Evolutionary conservation across 2,888 invertebrate species (phyloP), one percentile per base, ranked within the genome.

Genomic region (Nycteola revayana): DNA sequence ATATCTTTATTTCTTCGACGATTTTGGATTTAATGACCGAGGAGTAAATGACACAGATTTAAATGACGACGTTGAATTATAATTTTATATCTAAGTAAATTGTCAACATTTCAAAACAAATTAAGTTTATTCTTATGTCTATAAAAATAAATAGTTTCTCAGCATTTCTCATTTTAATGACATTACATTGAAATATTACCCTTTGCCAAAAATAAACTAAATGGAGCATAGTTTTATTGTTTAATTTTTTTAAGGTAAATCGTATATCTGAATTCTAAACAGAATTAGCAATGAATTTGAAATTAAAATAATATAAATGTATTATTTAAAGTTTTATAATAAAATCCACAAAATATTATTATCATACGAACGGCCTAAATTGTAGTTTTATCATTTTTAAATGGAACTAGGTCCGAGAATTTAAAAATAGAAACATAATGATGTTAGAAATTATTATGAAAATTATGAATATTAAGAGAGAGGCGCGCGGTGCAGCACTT

Each of bases 401-500:
- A n/a, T n/a, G n/a, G n/a, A n/a, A n/a, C n/a, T n/a, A n/a, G n/a
- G n/a, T n/a, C n/a, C n/a, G n/a, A n/a, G n/a, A n/a, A n/a, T n/a
- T n/a, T n/a, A n/a, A n/a, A n/a, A n/a, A n/a, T n/a, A n/a, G n/a
- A n/a, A n/a, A n/a, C n/a, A n/a, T n/a, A n/a, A n/a, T n/a, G n/a
- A n/a, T n/a, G n/a, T 56, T 59, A 53, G 56, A 61, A 70, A 65
- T 51, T 54, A 67, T 67, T 68, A 56, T 59, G 36, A 70, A 66
- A 66, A 67, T 69, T 71, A 70, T 65, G 62, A 67, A 66, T 62
- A 52, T 47, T 47, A 56, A 51, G 53, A 70, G 64, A 64, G 62
- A 66, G 63, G 60, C 65, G 65, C 56, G 59, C 58, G 60, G 56
- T 56, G 64, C 63, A 73, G 75, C 74, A 76, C 76, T 80, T 73